Evolutionary conservation across 2,888 invertebrate species (phyloP).

Genomic region (Mantis religiosa): DNA sequence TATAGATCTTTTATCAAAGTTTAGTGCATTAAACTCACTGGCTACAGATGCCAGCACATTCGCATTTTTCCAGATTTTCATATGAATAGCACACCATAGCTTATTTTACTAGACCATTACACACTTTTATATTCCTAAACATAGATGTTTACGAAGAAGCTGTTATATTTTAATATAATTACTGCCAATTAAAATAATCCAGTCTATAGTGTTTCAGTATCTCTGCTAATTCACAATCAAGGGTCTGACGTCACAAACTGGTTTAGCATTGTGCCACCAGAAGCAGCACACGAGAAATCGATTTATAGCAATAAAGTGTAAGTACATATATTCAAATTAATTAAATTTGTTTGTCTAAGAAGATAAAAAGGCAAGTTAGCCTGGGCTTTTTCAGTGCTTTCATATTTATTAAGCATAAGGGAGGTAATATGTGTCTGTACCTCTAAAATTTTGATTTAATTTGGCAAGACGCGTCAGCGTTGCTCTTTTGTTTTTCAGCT

Average conservation of each 20-base stretch:
- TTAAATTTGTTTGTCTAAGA: background rate
- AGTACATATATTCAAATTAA: background rate
- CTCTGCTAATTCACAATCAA: background rate
- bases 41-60: background rate
- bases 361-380: no score
- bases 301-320: background rate
- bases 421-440: no score
- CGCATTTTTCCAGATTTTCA: background rate
- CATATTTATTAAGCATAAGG: no score
- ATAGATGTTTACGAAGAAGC: background rate
- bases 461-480: background rate
- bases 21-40: background rate
- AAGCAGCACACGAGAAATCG: background rate
- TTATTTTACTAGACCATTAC: background rate
- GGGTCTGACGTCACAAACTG: background rate
- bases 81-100: background rate
- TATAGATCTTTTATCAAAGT: background rate
- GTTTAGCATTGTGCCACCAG: background rate
- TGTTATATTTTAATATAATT: background rate
- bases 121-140: background rate
- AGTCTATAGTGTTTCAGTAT: background rate
- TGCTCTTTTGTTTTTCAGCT: background rate
- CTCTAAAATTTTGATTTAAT: no score
- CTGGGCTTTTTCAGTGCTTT: no score
- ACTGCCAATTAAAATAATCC: background rate